Evolutionary conservation across 2,888 invertebrate species (phyloP).

Genomic region (Athetis lepigone): DNA sequence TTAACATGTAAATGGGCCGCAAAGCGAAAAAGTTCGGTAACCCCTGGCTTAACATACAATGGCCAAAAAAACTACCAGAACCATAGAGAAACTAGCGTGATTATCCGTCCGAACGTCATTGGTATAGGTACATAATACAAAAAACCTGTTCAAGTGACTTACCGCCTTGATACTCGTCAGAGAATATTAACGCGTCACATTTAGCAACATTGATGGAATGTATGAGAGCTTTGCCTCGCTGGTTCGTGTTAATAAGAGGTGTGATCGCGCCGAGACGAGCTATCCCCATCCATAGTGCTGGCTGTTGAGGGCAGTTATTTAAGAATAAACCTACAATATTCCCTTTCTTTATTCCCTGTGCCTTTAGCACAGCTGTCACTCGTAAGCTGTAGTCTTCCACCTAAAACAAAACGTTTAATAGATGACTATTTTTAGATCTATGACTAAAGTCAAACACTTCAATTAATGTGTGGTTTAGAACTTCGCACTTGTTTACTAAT

Average conservation of each 20-base stretch:
- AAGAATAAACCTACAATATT: conserved; percentile 97
- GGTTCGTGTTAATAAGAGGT: conserved; percentile 98
- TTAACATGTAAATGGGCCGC: neutral
- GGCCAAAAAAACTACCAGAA: neutral
- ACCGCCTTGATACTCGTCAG: conserved; percentile 93
- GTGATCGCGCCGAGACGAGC: conserved; percentile 96
- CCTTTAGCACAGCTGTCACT: conserved; percentile 94
- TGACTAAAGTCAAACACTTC: neutral
- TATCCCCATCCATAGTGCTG: conserved; percentile 97
- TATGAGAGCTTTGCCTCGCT: conserved; percentile 94
- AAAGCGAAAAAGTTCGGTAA: too few relatives aligned
- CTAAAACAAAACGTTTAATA: conserved; percentile 83
- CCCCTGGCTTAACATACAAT: too few relatives aligned
- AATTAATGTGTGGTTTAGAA: neutral
- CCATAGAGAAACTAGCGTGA: neutral
- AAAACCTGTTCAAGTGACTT: conserved; percentile 51
- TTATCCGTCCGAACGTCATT: neutral
- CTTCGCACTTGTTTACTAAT: conserved; percentile 5
- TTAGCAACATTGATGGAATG: conserved; percentile 97
- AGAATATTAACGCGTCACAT: conserved; percentile 96
- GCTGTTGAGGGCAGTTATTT: conserved; percentile 97
- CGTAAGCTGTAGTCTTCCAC: conserved; percentile 96
- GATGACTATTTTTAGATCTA: conserved; percentile 4
- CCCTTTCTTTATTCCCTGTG: conserved; percentile 95
- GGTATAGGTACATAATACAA: neutral